phyloP scores from a whole-genome alignment of 2,888 invertebrate species.

The Andrena fulva region DNA sequence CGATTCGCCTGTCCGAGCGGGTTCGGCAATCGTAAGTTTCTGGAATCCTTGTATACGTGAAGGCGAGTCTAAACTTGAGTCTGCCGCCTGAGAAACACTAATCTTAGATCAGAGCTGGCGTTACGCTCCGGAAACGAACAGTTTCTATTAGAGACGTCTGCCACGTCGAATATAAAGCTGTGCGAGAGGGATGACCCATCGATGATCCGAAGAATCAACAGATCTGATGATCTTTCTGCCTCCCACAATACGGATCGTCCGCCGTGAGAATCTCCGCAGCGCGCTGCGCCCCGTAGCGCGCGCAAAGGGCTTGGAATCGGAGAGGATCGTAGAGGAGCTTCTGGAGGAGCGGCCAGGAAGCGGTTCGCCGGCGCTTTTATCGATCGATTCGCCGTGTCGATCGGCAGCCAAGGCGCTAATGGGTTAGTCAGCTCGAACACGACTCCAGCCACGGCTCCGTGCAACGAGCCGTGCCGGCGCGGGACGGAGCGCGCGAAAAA shows the following conservation, averaged over 20 bases:
- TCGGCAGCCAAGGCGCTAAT: slow-evolving; percentile 72
- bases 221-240: not conserved
- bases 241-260: not conserved
- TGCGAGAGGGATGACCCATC: too few relatives aligned
- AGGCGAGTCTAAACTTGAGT: too few relatives aligned
- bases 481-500: slow-evolving; percentile 66
- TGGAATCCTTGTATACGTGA: not conserved
- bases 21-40: not conserved
- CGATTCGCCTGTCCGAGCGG: not conserved
- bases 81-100: too few relatives aligned
- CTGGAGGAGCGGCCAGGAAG: slow-evolving; percentile 46
- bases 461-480: slow-evolving; percentile 41
- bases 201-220: too few relatives aligned
- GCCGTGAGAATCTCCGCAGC: not conserved
- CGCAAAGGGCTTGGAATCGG: not conserved
- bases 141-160: too few relatives aligned
- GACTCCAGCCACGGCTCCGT: slow-evolving; percentile 44
- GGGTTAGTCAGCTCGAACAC: slow-evolving; percentile 70
- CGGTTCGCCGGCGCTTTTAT: slow-evolving; percentile 63
- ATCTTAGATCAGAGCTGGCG: too few relatives aligned
- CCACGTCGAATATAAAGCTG: too few relatives aligned
- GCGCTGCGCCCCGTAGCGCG: too few relatives aligned
- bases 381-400: slow-evolving; percentile 72
- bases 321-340: slow-evolving; percentile 1
- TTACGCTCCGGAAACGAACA: too few relatives aligned